phyloP scores from a whole-genome alignment of 2,797 vertebrate genomes.

The Enteromius unitaeniatus region DNA sequence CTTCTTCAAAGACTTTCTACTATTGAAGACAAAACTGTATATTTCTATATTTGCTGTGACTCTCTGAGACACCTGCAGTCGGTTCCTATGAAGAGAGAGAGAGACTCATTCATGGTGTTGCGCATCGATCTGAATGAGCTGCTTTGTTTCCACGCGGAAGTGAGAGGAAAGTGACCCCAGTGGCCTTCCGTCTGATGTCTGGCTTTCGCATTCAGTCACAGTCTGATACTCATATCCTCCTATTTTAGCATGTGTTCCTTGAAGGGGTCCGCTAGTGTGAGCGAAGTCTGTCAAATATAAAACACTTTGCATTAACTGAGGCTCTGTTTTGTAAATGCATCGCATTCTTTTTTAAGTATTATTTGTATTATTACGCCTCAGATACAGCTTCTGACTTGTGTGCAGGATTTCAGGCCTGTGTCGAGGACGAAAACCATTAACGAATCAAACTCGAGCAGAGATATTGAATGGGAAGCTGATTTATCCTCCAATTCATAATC shows the following conservation, averaged over 20 bases:
- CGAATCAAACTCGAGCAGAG: constrained; percentile 1
- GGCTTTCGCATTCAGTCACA: constrained; percentile 11
- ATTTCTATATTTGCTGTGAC: background rate
- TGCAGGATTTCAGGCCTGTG: background rate
- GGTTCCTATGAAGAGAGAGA: background rate
- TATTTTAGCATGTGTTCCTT: background rate
- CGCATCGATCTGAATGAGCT: constrained; percentile 32
- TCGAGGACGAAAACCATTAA: constrained; percentile 8
- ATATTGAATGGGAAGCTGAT: constrained; percentile 22
- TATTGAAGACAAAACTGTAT: background rate
- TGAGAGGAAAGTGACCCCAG: constrained; percentile 19
- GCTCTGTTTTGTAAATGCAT: too few species aligned
- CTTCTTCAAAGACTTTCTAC: background rate
- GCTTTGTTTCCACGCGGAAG: constrained; percentile 34
- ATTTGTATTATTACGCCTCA: background rate
- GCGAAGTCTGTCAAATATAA: background rate
- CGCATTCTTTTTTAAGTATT: too few species aligned
- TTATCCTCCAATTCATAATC: constrained; percentile 40
- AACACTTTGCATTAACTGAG: too few species aligned
- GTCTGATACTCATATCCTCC: background rate
- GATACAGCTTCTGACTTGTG: background rate
- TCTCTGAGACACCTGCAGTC: constrained; percentile 2
- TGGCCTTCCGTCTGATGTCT: constrained; percentile 12
- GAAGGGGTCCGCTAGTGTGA: background rate
- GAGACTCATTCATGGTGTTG: constrained; percentile 25